Percentiles rank a stretch among this genome's conserved stretches.
These are phyloP conservation scores for Elymnias hypermnestra DNA, from an alignment of 1,140 invertebrate genomes.

Conservation along the genomic window DNA sequence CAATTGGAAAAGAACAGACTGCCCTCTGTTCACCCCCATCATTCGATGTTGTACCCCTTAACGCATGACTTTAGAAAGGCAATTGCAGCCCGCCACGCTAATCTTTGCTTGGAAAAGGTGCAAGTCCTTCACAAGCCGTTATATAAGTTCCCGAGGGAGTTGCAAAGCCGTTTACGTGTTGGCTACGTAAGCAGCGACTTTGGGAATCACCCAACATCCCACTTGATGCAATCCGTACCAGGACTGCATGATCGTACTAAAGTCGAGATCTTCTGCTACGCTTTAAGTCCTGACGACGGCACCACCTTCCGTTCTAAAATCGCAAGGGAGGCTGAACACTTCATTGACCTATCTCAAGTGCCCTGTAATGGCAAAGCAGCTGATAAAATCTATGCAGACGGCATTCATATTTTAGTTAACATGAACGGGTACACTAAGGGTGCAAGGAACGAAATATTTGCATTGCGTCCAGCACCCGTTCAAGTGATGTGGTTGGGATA, in stretches of 20 bases:
- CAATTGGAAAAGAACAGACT: slow-evolving; percentile 97
- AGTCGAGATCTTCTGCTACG: slow-evolving; percentile 99
- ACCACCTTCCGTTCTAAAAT: slow-evolving; percentile 98
- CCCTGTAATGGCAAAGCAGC: slow-evolving; percentile 98
- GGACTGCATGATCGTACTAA: slow-evolving; percentile 91
- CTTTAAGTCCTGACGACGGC: slow-evolving; percentile 96
- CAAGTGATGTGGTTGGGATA: slow-evolving; percentile 99
- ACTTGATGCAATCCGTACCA: slow-evolving; percentile 99
- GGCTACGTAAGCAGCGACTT: slow-evolving; percentile 99
- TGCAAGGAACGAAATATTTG: slow-evolving; percentile 98
- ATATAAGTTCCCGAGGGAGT: slow-evolving; percentile 88
- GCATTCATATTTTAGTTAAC: slow-evolving; percentile 98
- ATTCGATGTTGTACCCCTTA: slow-evolving; percentile 99
- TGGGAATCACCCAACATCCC: slow-evolving; percentile 99
- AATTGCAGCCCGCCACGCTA: slow-evolving; percentile 97
- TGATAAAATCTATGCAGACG: slow-evolving; percentile 95
- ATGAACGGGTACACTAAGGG: slow-evolving; percentile 99
- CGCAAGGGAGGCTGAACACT: slow-evolving; percentile 94
- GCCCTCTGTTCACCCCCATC: slow-evolving; percentile 99
- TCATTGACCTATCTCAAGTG: slow-evolving; percentile 94
- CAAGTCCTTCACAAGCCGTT: slow-evolving; percentile 93
- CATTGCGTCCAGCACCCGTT: slow-evolving; percentile 95
- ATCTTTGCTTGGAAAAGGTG: slow-evolving; percentile 97
- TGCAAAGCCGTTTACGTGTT: slow-evolving; percentile 86
- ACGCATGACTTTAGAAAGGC: slow-evolving; percentile 96